These are phyloP conservation scores for Patella pellucida DNA, from an alignment of 2,888 invertebrate species.

Conservation along the genomic window DNA sequence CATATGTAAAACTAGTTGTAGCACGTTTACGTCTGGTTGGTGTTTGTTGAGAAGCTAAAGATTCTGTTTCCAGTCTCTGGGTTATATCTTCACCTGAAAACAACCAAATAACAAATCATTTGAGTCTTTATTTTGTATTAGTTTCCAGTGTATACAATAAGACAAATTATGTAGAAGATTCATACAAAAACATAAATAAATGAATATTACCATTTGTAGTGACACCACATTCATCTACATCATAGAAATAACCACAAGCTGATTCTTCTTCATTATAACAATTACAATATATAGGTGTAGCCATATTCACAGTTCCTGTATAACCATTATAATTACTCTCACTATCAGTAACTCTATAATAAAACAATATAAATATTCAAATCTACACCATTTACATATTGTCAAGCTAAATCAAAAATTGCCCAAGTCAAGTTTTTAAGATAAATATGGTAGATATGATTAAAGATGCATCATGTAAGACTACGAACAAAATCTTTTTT, in stretches of 20 bases:
- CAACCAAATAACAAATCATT: not conserved
- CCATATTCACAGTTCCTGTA: slow-evolving; percentile 3
- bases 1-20: slow-evolving; percentile 12
- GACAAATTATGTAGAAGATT: no score
- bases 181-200: no score
- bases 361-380: not conserved
- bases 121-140: no score
- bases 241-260: slow-evolving; percentile 25
- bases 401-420: no score
- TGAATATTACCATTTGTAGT: slow-evolving; percentile 23
- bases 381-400: not conserved
- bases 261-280: slow-evolving; percentile 22
- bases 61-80: slow-evolving; percentile 20
- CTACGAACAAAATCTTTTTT: no score
- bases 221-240: slow-evolving; percentile 34
- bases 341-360: slow-evolving; percentile 13
- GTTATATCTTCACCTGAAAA: slow-evolving; percentile 32
- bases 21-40: slow-evolving; percentile 12
- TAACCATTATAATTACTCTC: slow-evolving; percentile 27
- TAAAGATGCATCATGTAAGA: no score
- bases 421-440: not conserved
- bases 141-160: no score
- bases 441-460: not conserved
- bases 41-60: not conserved
- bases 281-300: slow-evolving; percentile 26